Base-by-base conservation (phyloP, 2,113 vertebrate genomes). In the Montifringilla adamsi region DNA sequence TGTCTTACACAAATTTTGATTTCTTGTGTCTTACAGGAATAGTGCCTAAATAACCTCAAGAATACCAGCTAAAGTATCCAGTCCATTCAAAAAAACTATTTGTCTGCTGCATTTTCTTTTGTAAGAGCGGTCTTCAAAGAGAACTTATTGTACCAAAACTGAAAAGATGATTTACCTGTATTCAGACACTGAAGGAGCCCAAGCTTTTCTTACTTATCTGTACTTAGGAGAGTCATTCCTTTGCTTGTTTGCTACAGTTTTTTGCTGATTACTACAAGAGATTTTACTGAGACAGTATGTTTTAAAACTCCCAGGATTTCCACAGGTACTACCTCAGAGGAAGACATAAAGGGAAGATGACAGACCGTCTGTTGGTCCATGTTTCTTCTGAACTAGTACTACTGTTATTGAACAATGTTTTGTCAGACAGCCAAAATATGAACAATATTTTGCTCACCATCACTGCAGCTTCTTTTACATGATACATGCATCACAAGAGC, bases 401-500 rank as follows among this genome's bases (percentile, higher is more conserved):
- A 8, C 23, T 33, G 28, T 58, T 50, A 31, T 2, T 63, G 35
- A 55, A 46, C 31, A 22, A 35, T 46, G 4, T 31, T 35, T 52
- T 58, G 46, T 86, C 24, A 10, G 26, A 67, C 26, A 74, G 31
- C 4, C 19, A 37, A 84, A 91, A 63, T 10, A 39, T 11, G 9
- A 75, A 56, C 5, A 49, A 2, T 37, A 35, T 77, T 92, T 89
- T 89, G 12, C 4, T 59, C 88, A 83, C 23, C 53, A 15, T 9
- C 24, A 35, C 9, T 28, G 17, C 6, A 75, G 2, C 7, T 66
- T 70, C 19, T 76, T 77, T 82, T 44, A 33, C 9, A 75, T 37
- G 3, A 3, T 1, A 2, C 12, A 60, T 0, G 2, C 2, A 28
- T 46, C 21, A 59, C 23, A 63, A 58, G 60, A 67, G 6, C 8